phyloP scores from a whole-genome alignment of 2,888 invertebrate species.

The Amitus sp. region DNA sequence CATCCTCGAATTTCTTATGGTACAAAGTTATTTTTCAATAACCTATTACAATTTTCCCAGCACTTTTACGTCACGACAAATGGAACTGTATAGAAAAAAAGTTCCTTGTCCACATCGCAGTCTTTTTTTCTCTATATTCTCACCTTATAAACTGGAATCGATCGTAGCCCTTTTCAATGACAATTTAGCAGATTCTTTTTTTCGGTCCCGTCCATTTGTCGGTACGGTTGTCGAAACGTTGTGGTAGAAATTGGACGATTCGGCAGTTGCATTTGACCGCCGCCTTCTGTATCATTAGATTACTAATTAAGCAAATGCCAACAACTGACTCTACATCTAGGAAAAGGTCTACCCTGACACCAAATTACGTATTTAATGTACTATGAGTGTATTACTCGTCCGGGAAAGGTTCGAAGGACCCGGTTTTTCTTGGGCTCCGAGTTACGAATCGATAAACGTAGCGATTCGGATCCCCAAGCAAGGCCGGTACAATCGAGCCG shows the following conservation, averaged over 20 bases:
- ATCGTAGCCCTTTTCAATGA: slow-evolving; percentile 1
- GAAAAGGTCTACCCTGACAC: slow-evolving; percentile 80
- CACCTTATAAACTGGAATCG: neutral
- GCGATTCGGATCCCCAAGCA: slow-evolving; percentile 18
- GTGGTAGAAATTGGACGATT: slow-evolving; percentile 31
- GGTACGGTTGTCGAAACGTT: slow-evolving; percentile 22
- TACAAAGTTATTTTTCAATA: slow-evolving; percentile 23
- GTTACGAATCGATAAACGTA: slow-evolving; percentile 11
- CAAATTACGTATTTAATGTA: slow-evolving; percentile 88
- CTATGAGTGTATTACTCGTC: slow-evolving; percentile 72
- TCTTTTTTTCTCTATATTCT: neutral
- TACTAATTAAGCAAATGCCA: slow-evolving; percentile 59
- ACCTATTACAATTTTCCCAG: slow-evolving; percentile 31
- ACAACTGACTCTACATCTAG: slow-evolving; percentile 64
- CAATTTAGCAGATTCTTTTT: slow-evolving; percentile 12
- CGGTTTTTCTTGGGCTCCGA: slow-evolving; percentile 25
- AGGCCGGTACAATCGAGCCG: slow-evolving; percentile 25
- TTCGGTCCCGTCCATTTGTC: slow-evolving; percentile 27
- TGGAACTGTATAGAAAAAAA: slow-evolving; percentile 17
- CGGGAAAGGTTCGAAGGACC: slow-evolving; percentile 48
- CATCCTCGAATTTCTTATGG: slow-evolving; percentile 23
- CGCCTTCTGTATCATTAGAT: slow-evolving; percentile 36
- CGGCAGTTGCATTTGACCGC: slow-evolving; percentile 24
- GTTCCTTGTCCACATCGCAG: slow-evolving; percentile 3
- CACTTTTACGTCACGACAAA: slow-evolving; percentile 36